Conservation (phyloP, 2,888 invertebrate genomes). For the Rhagophthalmus giganteus region DNA sequence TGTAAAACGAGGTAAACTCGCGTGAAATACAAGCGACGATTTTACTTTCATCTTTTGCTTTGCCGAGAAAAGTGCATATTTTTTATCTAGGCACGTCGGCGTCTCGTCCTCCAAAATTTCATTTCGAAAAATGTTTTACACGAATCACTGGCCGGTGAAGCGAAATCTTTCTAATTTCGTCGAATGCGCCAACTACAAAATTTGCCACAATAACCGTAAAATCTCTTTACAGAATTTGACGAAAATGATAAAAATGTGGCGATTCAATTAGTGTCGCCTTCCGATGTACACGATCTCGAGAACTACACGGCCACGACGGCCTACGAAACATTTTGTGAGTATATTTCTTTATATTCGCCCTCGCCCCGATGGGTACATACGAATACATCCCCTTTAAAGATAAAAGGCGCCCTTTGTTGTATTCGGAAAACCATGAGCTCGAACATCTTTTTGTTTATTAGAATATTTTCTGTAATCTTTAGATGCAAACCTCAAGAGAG, state of each 20-base stretch:
- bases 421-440: neutral
- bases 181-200: conserved; percentile 17
- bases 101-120: too few relatives aligned
- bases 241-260: conserved; percentile 53
- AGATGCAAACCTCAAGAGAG: conserved; percentile 23
- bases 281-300: conserved; percentile 30
- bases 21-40: too few relatives aligned
- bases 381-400: neutral
- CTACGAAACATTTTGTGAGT: conserved; percentile 39
- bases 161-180: conserved; percentile 25
- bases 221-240: conserved; percentile 33
- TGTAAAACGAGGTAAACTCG: too few relatives aligned
- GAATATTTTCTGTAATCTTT: conserved; percentile 5
- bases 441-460: neutral
- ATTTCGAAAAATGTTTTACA: conserved; percentile 21
- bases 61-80: too few relatives aligned
- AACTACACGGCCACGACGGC: conserved; percentile 33
- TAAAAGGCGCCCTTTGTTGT: neutral
- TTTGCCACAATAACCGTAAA: conserved; percentile 16
- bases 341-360: neutral
- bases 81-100: too few relatives aligned
- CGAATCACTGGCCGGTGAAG: conserved; percentile 30
- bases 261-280: conserved; percentile 51
- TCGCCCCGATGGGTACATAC: neutral
- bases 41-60: too few relatives aligned